These are phyloP conservation scores for Megaceryle torquata DNA, from an alignment of 2,113 vertebrate species.

Conservation along the genomic window DNA sequence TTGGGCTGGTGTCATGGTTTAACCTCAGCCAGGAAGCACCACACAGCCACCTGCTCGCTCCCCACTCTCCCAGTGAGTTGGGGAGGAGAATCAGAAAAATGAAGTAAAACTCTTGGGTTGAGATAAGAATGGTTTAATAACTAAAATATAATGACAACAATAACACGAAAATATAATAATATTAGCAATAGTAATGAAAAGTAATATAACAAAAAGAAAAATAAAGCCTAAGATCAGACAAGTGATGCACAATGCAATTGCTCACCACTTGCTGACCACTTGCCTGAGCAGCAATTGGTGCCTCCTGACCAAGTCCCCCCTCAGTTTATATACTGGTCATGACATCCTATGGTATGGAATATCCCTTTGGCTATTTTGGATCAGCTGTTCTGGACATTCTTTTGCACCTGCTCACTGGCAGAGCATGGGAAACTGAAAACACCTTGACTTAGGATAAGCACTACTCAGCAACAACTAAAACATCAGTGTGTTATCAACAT, in stretches of 20 bases:
- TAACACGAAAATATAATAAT: neutral
- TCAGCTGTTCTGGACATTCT: neutral
- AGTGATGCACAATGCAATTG: neutral
- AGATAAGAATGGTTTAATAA: neutral
- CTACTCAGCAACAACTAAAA: neutral
- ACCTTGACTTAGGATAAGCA: no score
- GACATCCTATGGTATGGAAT: neutral
- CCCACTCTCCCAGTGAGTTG: neutral
- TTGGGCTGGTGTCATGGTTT: neutral
- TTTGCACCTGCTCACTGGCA: neutral
- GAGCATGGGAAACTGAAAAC: neutral
- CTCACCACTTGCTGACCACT: neutral
- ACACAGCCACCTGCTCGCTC: neutral
- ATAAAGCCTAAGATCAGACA: neutral
- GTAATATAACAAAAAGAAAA: neutral
- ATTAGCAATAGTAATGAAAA: neutral
- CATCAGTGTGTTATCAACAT: neutral
- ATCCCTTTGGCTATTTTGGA: neutral
- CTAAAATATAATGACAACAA: neutral
- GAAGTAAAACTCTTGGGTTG: neutral
- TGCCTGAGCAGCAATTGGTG: neutral
- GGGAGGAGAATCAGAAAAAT: neutral
- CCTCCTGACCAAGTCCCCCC: neutral
- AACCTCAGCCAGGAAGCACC: neutral
- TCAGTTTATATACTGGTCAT: neutral